Base-by-base conservation (phyloP, 1,140 invertebrate genomes). In the Calliphora vicina region DNA sequence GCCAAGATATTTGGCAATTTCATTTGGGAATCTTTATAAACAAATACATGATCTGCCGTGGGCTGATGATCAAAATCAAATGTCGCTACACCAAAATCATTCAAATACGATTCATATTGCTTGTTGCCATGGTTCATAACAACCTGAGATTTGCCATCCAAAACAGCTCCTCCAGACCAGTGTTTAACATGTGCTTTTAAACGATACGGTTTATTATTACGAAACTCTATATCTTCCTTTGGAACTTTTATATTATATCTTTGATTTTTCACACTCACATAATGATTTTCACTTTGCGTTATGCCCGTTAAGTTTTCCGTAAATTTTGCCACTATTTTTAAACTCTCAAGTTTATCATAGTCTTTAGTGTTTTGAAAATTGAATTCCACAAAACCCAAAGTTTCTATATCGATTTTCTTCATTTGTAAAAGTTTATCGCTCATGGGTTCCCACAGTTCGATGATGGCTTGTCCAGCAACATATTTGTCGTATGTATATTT, bases 11-110 rank as follows among this genome's bases (percentile, higher is more conserved):
- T 82, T 9, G 61, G 57, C 15, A 71, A 72, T 6, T 25, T 43
- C 6, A 15, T 15, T 73, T 25, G n/a, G 4, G 27, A 61, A 61
- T 81, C 57, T 27, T 57, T 10, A 67, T 23, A 61, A 61, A 13
- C 35, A 42, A 81, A 61, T 13, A 17, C n/a, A 61, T 81, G 35
- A 23, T 45, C 42, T 0, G 96, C 17, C 97, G 1, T 17, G 0
- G 91, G 5, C 93, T 95, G 90, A 97, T 98, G 27, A 96, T 92
- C 15, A 96, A 96, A 93, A 94, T 96, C 20, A 96, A 94, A 10
- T 94, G 95, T 17, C 96, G 96, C 3, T 96, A 95, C 88, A 96
- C 96, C 76, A 96, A 92, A 90, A 96, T 95, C 87, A 96, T 97
- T 43, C 20, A 78, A 43, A 23, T 78, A 43, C 0, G 35, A 4